Evolutionary conservation across 2,797 vertebrate species (phyloP), one percentile per base, ranked within the genome.

Genomic region (Hyperoplus lanceolatus): DNA sequence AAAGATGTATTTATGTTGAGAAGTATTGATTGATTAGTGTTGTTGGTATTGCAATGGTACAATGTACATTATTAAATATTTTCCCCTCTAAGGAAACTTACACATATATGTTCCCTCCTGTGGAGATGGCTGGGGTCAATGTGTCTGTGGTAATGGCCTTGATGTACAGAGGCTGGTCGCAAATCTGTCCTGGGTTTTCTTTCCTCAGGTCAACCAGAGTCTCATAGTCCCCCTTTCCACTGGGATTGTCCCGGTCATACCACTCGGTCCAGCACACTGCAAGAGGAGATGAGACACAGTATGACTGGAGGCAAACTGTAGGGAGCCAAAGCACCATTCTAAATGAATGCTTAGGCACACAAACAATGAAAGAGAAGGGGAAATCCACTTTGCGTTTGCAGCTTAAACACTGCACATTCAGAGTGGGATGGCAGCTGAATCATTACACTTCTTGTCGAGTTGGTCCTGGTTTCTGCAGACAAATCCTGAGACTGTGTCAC

Each of bases 161-260:
- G 2, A 29, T 29, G 29, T 29, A 29, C 29, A 29, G 29, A 3
- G 29, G 29, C 2, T 29, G 29, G 29, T 29, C 3, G 29, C 29
- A 29, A 29, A 92, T 88, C 3, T 77, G 1, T 41, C 67, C 78
- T 0, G 77, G 73, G 63, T 84, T 15, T 16, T 67, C 2, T 0
- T 0, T 0, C 16, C 10, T 61, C 55, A 88, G 61, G 14, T 3
- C 0, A 0, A 0, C 45, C 41, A 89, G 15, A 42, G 1, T 0
- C 68, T 93, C 86, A 79, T 73, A 90, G 84, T 91, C 89, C 8
- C 89, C 82, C 4, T 64, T 66, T 29, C 66, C 75, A 49, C 14
- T 21, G 42, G 83, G 77, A 45, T 80, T 0, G 14, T 87, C 84
- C 9, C 71, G 39, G 70, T 90, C 63, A 16, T 54, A 88, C 87